Percentiles rank a stretch among this genome's conserved stretches.
Conservation (phyloP, 2,797 vertebrate genomes). For the Oceanodroma leucorhoa region DNA sequence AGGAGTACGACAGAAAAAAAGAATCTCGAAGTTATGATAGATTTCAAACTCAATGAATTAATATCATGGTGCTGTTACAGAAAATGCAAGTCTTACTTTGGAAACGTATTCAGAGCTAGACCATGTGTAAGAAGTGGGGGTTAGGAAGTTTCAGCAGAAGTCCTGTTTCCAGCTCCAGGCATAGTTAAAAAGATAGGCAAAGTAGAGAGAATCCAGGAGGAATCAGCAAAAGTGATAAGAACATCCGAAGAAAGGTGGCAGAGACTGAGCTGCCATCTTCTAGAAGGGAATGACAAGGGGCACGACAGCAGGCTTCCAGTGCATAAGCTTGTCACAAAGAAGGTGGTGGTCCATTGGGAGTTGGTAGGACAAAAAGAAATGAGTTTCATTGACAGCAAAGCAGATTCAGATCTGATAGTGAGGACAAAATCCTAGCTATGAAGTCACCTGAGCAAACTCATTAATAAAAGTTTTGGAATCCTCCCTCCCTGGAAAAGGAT, state of each 20-base stretch:
- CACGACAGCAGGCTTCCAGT: neutral
- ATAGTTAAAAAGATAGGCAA: neutral
- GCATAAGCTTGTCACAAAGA: neutral
- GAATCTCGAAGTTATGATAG: neutral
- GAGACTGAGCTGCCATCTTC: neutral
- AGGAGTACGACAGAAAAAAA: neutral
- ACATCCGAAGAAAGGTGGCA: neutral
- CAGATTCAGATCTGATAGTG: neutral
- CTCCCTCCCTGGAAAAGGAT: neutral
- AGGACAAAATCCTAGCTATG: neutral
- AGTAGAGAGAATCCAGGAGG: neutral
- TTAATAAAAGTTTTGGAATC: neutral
- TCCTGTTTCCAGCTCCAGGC: neutral
- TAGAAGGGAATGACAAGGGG: neutral
- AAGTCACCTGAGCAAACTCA: neutral
- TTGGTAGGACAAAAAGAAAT: neutral
- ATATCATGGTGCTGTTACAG: neutral
- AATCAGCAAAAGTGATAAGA: neutral
- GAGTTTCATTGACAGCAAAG: neutral
- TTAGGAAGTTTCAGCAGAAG: neutral
- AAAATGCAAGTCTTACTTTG: neutral
- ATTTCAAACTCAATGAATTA: neutral
- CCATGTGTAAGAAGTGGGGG: neutral
- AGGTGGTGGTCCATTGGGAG: neutral
- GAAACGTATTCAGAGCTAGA: neutral